phyloP scores from a whole-genome alignment of 2,113 vertebrate genomes.

The Cynoglossus semilaevis region DNA sequence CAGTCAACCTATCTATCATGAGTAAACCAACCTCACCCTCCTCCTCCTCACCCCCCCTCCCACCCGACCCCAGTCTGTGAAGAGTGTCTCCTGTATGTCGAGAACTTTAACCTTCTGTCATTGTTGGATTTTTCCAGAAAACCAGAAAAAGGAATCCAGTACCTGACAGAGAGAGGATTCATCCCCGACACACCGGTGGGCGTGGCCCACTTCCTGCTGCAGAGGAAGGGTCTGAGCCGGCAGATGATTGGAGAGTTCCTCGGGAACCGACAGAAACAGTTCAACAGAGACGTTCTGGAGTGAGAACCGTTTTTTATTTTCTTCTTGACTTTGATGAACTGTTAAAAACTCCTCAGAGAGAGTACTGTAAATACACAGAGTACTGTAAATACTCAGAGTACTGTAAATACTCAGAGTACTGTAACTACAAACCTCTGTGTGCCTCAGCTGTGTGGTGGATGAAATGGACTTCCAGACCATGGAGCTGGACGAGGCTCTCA shows the following conservation, averaged over 20 bases:
- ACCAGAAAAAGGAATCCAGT: constrained; percentile 96
- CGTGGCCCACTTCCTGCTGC: constrained; percentile 95
- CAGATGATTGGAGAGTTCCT: constrained; percentile 99
- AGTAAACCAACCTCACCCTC: too few relatives aligned
- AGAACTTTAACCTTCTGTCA: neutral
- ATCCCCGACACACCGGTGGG: constrained; percentile 95
- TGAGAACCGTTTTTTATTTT: constrained; percentile 56
- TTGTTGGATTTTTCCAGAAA: constrained; percentile 78
- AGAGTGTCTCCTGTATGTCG: too few relatives aligned
- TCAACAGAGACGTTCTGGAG: constrained; percentile 97
- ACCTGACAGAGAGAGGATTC: constrained; percentile 93
- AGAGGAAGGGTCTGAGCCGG: constrained; percentile 94
- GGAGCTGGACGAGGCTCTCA: constrained; percentile 96
- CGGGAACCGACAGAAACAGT: constrained; percentile 96
- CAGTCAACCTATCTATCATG: too few relatives aligned
- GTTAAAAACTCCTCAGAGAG: neutral
- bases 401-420: too few relatives aligned
- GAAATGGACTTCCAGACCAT: constrained; percentile 97
- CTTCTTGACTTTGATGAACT: neutral
- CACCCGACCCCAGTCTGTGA: too few relatives aligned
- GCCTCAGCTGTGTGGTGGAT: constrained; percentile 91
- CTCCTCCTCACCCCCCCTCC: too few relatives aligned
- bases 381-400: too few relatives aligned
- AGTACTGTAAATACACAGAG: neutral
- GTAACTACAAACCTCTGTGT: neutral